phyloP scores from a whole-genome alignment of 2,888 invertebrate genomes.

The Troilus luridus region DNA sequence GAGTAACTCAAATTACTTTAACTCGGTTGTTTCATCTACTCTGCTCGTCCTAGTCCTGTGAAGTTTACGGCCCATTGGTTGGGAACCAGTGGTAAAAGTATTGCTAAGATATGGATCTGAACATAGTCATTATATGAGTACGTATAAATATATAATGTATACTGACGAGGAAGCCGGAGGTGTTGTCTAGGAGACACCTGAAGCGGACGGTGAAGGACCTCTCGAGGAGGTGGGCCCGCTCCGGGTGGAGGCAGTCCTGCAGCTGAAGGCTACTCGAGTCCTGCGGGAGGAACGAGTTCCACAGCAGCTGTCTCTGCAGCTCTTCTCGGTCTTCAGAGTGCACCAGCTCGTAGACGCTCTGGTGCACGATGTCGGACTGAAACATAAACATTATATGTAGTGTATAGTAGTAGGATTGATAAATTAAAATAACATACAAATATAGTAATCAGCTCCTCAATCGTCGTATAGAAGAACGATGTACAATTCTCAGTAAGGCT shows the following conservation, averaged over 20 bases:
- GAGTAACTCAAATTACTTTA: too few species aligned
- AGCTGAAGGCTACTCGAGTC: constrained; percentile 83
- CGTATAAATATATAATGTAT: too few species aligned
- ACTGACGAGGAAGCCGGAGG: constrained; percentile 97
- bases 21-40: too few species aligned
- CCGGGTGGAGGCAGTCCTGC: constrained; percentile 90
- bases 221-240: constrained; percentile 91
- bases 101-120: too few species aligned
- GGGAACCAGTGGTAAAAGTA: too few species aligned
- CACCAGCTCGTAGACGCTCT: constrained; percentile 98
- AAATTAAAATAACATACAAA: too few species aligned
- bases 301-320: constrained; percentile 92
- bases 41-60: too few species aligned
- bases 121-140: too few species aligned
- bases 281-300: constrained; percentile 92
- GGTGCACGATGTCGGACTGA: constrained; percentile 99
- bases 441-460: too few species aligned
- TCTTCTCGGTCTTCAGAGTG: constrained; percentile 99
- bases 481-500: too few species aligned
- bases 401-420: neutral
- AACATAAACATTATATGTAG: constrained; percentile 68
- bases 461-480: too few species aligned
- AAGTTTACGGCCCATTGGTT: too few species aligned
- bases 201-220: constrained; percentile 98
- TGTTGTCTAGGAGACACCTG: constrained; percentile 98